phyloP scores from a whole-genome alignment of 2,797 vertebrate species.

The Eremophila alpestris region DNA sequence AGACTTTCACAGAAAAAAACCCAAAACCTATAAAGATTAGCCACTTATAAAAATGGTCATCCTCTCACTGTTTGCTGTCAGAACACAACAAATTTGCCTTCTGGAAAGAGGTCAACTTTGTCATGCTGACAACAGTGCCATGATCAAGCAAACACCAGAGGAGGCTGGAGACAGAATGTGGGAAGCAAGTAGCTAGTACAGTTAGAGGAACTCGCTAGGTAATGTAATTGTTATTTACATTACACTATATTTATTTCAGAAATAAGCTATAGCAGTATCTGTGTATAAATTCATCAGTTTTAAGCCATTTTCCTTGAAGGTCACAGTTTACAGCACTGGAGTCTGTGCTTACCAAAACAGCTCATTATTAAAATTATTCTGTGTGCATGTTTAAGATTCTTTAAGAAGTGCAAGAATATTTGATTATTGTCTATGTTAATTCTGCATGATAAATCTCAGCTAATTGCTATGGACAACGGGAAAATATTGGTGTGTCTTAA shows the following conservation, averaged over 20 bases:
- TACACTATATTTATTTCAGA: background rate
- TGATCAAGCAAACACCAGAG: background rate
- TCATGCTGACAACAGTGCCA: background rate
- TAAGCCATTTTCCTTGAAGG: background rate
- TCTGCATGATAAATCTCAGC: background rate
- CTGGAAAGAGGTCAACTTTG: background rate
- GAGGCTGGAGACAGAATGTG: background rate
- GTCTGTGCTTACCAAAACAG: background rate
- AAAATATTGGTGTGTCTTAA: background rate
- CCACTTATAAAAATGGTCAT: background rate
- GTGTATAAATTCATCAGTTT: background rate
- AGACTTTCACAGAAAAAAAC: fast-evolving
- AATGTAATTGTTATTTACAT: background rate
- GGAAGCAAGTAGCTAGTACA: background rate
- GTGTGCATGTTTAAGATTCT: background rate
- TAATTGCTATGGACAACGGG: background rate
- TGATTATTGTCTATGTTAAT: background rate
- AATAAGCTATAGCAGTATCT: background rate
- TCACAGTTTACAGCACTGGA: background rate
- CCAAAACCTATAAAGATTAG: background rate
- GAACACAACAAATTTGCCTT: background rate
- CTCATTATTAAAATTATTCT: background rate
- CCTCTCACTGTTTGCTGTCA: background rate
- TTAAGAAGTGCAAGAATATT: background rate
- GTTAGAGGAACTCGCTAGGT: background rate